Evolutionary conservation across 2,113 vertebrate genomes (phyloP), one percentile per base, ranked within the genome.

Genomic region (Phyllopteryx taeniolatus): DNA sequence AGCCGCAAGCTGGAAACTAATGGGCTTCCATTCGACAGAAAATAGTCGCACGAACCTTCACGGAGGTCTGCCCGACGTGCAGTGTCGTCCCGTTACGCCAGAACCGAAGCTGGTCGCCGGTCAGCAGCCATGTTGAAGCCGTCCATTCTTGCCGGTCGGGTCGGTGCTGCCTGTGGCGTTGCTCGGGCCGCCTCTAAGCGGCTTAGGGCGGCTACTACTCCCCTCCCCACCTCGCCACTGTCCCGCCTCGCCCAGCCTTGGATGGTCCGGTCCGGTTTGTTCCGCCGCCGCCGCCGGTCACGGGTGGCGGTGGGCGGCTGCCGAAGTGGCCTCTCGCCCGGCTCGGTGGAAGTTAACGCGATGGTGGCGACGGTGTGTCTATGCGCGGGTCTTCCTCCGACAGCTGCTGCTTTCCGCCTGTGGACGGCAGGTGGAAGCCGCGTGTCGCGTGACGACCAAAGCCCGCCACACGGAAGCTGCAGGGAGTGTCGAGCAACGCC

Each of bases 181-280:
- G 68, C 75, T 63, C 73, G 61, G 79, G 44, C 74, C 64, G 67
- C 70, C 67, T 67, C 59, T 83, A 88, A 87, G 80, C 82, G 49
- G 89, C 85, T 91, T 90, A 91, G 70, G 74, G 59, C 59, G 31
- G 59, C 59, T 35, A 27, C 3, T 71, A 71, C 85, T 71, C 51
- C 79, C 81, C 81, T 77, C 76, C 14, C 5, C 15, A 14, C 22
- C 22, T 59, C 15, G 14, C 59, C 1, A 19, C 4, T 71, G 72
- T 33, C 59, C 31, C 8, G 59, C 31, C 14, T 60, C 31, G 43
- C 80, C 51, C 65, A 49, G 61, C 77, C 4, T 75, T 79, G 78
- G 80, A 89, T 90, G 84, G 86, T 87, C 72, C 15, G 77, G 56
- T 89, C 85, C 88, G 63, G 63, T 82, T 75, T 27, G 66, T 68